Evolutionary conservation across 2,888 invertebrate species (phyloP).

Genomic region (Leptothorax acervorum): DNA sequence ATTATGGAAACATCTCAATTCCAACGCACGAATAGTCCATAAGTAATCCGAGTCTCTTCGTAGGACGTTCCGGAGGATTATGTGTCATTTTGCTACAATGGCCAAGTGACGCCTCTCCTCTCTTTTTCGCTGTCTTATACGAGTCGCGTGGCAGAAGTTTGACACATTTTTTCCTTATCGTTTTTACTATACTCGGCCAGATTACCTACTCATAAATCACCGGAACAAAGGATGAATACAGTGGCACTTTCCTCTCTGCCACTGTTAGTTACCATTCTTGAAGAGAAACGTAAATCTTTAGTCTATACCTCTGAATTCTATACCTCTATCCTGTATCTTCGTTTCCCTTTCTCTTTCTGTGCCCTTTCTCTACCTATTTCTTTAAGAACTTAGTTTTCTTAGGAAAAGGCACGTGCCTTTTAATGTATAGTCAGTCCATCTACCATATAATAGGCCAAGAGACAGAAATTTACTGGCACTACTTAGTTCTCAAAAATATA

Average conservation of each 20-base stretch:
- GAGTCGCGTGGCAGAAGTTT: slow-evolving; percentile 75
- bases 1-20: slow-evolving; percentile 80
- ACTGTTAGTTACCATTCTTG: not conserved
- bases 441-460: slow-evolving; percentile 54
- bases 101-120: not conserved
- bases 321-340: not conserved
- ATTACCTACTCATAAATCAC: slow-evolving; percentile 56
- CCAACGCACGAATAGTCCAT: slow-evolving; percentile 54
- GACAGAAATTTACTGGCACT: slow-evolving; percentile 67
- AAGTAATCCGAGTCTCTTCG: slow-evolving; percentile 33
- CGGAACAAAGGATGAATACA: slow-evolving; percentile 37
- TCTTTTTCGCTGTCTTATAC: not conserved
- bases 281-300: slow-evolving; percentile 16
- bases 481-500: slow-evolving; percentile 63
- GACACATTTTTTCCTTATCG: slow-evolving; percentile 29
- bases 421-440: not conserved
- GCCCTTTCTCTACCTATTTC: not conserved
- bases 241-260: not conserved
- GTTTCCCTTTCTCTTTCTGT: not conserved
- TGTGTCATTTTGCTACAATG: slow-evolving; percentile 59
- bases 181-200: not conserved
- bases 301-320: not conserved
- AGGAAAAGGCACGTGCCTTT: not conserved
- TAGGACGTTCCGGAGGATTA: slow-evolving; percentile 28
- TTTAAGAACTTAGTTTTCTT: not conserved